phyloP scores from a whole-genome alignment of 2,113 vertebrate genomes.

The Sterna hirundo region DNA sequence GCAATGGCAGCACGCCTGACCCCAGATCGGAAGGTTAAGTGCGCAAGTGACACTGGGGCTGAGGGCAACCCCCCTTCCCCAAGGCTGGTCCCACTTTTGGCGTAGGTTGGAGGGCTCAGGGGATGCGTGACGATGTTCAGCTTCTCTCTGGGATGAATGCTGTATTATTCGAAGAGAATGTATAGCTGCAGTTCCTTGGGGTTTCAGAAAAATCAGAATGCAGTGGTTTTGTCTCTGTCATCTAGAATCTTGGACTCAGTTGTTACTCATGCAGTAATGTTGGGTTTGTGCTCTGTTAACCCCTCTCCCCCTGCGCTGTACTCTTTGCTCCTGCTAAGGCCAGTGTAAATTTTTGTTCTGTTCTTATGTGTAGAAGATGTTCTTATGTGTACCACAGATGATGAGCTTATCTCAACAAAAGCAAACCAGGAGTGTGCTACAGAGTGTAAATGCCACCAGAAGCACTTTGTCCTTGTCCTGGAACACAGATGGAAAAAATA shows the following conservation, averaged over 20 bases:
- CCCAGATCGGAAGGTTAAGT: not conserved
- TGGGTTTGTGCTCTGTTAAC: not conserved
- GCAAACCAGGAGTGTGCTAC: not conserved
- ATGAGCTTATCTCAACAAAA: not conserved
- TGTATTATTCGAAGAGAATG: not conserved
- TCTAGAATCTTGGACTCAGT: not conserved
- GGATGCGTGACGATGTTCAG: not conserved
- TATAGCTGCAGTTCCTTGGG: not conserved
- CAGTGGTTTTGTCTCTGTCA: not conserved
- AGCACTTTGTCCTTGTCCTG: not conserved
- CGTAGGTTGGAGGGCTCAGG: not conserved
- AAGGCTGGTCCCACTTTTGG: not conserved
- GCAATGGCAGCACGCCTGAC: not conserved
- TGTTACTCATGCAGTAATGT: not conserved
- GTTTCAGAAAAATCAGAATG: not conserved
- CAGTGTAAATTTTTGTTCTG: not conserved
- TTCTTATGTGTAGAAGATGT: not conserved
- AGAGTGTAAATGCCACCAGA: not conserved
- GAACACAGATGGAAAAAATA: not conserved
- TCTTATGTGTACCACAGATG: not conserved
- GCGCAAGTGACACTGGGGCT: not conserved
- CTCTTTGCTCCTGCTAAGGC: not conserved
- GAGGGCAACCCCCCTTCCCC: too few species aligned
- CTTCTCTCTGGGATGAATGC: not conserved
- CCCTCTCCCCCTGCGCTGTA: fast-evolving